Evolutionary conservation across 1,140 invertebrate species (phyloP).

Genomic region (Bombus breviceps): DNA sequence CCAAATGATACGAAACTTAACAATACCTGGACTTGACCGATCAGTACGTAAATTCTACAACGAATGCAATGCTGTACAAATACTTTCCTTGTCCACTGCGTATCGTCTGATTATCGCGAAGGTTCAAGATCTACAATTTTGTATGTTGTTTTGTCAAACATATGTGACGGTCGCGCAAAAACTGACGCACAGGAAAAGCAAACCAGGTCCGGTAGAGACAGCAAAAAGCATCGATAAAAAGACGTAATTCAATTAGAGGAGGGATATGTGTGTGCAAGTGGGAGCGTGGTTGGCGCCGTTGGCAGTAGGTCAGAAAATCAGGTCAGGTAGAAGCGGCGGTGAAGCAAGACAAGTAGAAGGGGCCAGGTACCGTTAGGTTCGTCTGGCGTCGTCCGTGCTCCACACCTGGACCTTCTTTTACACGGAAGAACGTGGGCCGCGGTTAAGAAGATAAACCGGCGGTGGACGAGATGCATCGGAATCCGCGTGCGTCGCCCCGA

Average conservation of each 20-base stretch:
- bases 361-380: conserved; percentile 57
- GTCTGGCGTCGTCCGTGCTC: conserved; percentile 44
- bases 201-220: conserved; percentile 5
- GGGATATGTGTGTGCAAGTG: conserved; percentile 49
- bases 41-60: no score
- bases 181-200: not conserved
- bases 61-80: no score
- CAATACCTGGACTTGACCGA: no score
- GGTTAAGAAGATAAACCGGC: conserved; percentile 20
- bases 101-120: not conserved
- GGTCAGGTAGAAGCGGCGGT: conserved; percentile 66
- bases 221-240: conserved; percentile 26
- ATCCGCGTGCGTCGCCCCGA: not conserved
- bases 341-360: conserved; percentile 59
- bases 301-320: conserved; percentile 80
- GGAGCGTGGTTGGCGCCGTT: conserved; percentile 60
- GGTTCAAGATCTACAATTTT: no score
- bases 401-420: conserved; percentile 46
- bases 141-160: no score
- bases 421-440: conserved; percentile 32
- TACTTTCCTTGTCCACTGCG: no score
- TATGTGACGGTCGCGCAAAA: not conserved
- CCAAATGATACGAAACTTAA: no score
- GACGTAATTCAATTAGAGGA: conserved; percentile 71
- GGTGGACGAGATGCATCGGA: conserved; percentile 12